Evolutionary conservation across 2,797 vertebrate species (phyloP).

Genomic region (Rhinatrema bivittatum): DNA sequence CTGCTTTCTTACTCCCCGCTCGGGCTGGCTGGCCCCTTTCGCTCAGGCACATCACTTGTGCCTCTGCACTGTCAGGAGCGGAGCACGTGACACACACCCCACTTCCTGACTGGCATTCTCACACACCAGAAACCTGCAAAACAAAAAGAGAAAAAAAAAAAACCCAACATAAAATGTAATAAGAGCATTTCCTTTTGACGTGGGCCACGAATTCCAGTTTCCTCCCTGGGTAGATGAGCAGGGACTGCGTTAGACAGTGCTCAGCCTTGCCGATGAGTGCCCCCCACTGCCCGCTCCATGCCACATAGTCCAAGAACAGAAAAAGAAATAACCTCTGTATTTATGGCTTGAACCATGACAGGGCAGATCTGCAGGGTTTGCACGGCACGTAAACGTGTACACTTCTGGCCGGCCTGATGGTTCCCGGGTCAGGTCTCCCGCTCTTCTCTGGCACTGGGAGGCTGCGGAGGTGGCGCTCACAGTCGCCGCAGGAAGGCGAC

Average conservation of each 20-base stretch:
- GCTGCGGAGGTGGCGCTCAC: not conserved
- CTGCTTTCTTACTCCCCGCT: not conserved
- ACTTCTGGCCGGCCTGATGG: not conserved
- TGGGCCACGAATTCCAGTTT: too few relatives aligned
- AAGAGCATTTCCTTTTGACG: not conserved
- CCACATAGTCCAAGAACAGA: too few relatives aligned
- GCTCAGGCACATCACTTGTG: constrained; percentile 5
- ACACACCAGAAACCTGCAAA: constrained; percentile 6
- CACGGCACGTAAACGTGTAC: fast-evolving
- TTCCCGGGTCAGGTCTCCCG: too few relatives aligned
- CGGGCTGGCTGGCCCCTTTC: not conserved
- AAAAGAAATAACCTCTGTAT: too few relatives aligned
- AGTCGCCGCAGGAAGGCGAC: not conserved
- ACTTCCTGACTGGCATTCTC: constrained; percentile 32
- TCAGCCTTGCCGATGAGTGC: too few relatives aligned
- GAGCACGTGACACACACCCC: constrained; percentile 29
- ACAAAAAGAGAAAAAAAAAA: too few relatives aligned
- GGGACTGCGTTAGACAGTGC: too few relatives aligned
- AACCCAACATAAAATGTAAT: not conserved
- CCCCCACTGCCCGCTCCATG: too few relatives aligned
- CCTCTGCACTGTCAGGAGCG: constrained; percentile 23
- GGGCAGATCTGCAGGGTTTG: too few relatives aligned
- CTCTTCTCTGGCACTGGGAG: not conserved
- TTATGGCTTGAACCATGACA: too few relatives aligned
- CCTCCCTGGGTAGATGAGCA: too few relatives aligned